These are phyloP conservation scores for Lingula anatina DNA, from an alignment of 2,888 invertebrate genomes.

Conservation along the genomic window DNA sequence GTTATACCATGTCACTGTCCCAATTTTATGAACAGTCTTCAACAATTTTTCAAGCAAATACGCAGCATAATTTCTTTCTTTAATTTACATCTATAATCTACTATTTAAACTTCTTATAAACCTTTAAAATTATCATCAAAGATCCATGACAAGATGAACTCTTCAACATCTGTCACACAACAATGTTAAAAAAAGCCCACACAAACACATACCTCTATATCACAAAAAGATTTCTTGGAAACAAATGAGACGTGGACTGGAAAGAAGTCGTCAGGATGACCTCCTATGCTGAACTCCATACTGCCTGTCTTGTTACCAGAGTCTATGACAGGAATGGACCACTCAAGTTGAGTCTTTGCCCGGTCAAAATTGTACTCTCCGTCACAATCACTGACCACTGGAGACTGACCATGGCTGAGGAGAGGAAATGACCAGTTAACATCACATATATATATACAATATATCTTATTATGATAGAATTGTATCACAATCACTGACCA, in stretches of 20 bases:
- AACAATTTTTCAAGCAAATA: too few relatives aligned
- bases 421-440: too few relatives aligned
- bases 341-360: constrained; percentile 73
- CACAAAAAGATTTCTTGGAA: constrained; percentile 83
- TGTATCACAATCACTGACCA: too few relatives aligned
- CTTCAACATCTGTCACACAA: background rate
- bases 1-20: background rate
- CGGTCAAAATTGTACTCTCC: constrained; percentile 82
- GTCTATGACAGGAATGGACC: constrained; percentile 85
- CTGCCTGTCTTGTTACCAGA: constrained; percentile 79
- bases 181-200: too few relatives aligned
- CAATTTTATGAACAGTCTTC: background rate
- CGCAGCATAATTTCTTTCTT: too few relatives aligned
- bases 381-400: constrained; percentile 74
- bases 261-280: constrained; percentile 71
- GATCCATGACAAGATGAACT: background rate
- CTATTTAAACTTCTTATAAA: too few relatives aligned
- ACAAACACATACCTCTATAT: constrained; percentile 68
- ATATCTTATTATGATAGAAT: background rate
- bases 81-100: too few relatives aligned
- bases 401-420: too few relatives aligned
- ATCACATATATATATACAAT: constrained; percentile 38
- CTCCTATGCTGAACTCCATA: constrained; percentile 85
- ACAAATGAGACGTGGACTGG: constrained; percentile 79
- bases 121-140: background rate